Conservation (phyloP, 2,797 vertebrate species). For the Arnoldichthys spilopterus region DNA sequence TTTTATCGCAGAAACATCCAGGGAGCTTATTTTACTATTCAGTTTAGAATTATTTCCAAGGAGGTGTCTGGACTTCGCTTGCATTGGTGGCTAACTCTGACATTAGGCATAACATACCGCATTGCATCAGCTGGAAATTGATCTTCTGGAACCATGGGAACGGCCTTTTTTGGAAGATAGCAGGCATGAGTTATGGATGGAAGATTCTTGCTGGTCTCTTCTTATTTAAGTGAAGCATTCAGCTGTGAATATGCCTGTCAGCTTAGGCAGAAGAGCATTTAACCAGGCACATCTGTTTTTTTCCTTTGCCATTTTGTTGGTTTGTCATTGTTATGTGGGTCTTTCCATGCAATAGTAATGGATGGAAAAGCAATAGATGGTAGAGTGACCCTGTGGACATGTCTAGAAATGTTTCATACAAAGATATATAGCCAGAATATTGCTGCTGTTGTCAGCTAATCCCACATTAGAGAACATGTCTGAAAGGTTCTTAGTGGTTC, state of each 20-base stretch:
- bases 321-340: constrained; percentile 37
- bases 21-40: constrained; percentile 5
- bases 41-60: background rate
- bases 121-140: constrained; percentile 10
- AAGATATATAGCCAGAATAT: background rate
- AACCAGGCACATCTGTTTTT: constrained; percentile 28
- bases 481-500: background rate
- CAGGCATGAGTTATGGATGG: constrained; percentile 31
- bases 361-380: background rate
- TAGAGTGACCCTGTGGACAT: background rate
- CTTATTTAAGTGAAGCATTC: constrained; percentile 23
- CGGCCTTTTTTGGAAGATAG: constrained; percentile 20
- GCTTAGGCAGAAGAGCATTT: constrained; percentile 16
- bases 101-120: background rate
- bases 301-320: constrained; percentile 30
- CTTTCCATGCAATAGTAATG: constrained; percentile 10
- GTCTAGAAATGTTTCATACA: background rate
- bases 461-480: too few relatives aligned
- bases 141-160: constrained; percentile 15
- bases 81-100: background rate
- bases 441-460: background rate
- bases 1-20: background rate
- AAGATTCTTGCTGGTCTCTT: constrained; percentile 6
- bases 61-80: background rate
- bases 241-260: constrained; percentile 15